phyloP scores from a whole-genome alignment of 37 sponge, comb jelly and placozoan species.

The Oopsacas minuta region DNA sequence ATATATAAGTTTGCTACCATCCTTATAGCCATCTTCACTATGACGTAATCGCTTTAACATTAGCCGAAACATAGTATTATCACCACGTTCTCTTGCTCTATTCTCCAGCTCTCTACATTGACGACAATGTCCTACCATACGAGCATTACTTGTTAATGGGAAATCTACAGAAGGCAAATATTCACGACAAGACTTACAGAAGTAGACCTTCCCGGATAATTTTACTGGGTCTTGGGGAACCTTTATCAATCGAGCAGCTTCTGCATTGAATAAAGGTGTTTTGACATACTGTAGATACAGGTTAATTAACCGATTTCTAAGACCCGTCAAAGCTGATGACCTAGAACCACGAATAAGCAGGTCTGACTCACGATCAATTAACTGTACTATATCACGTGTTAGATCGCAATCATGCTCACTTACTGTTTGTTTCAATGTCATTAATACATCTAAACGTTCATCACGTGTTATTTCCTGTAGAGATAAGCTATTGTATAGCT shows the following conservation, averaged over 20 bases:
- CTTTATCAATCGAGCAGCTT: neutral
- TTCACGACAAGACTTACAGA: neutral
- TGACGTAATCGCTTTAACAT: neutral
- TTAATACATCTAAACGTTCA: neutral
- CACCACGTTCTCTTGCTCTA: neutral
- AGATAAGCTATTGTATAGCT: neutral
- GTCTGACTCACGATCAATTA: neutral
- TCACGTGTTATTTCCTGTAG: neutral
- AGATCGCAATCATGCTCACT: neutral
- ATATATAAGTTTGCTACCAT: neutral
- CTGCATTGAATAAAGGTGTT: neutral
- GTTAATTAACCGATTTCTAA: neutral
- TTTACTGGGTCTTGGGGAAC: neutral
- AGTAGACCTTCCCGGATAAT: neutral
- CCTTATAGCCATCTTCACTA: neutral
- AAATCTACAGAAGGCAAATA: neutral
- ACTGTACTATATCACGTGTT: neutral
- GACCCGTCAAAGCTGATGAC: neutral
- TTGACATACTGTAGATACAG: neutral
- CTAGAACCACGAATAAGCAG: neutral
- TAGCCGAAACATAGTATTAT: neutral
- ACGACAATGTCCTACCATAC: neutral
- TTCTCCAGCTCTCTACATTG: neutral
- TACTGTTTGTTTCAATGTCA: neutral
- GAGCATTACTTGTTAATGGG: neutral